Percentiles rank a stretch among this genome's conserved stretches.
These are phyloP conservation scores for Carassius gibelio DNA, from an alignment of 2,113 vertebrate species.

Conservation along the genomic window DNA sequence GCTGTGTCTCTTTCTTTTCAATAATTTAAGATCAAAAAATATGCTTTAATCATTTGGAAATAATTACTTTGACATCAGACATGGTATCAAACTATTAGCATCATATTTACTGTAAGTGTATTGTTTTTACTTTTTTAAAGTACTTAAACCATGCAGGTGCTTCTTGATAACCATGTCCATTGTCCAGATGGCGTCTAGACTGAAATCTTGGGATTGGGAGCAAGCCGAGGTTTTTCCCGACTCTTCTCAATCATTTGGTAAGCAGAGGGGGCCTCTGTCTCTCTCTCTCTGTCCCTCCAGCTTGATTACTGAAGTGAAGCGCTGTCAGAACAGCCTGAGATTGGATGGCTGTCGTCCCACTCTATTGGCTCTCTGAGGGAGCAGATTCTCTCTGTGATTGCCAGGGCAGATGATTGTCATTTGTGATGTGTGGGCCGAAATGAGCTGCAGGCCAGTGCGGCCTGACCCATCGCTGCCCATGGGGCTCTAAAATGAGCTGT, in stretches of 20 bases:
- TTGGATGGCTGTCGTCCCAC: conserved; percentile 41
- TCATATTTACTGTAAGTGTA: neutral
- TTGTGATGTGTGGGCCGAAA: conserved; percentile 46
- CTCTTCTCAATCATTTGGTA: conserved; percentile 49
- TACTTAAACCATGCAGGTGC: conserved; percentile 23
- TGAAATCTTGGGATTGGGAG: conserved; percentile 51
- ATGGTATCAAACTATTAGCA: neutral
- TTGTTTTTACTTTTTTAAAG: neutral
- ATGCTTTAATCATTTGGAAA: neutral
- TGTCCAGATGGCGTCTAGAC: conserved; percentile 71
- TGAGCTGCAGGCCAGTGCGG: conserved; percentile 18
- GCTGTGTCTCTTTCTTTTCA: neutral
- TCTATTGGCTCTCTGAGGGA: conserved; percentile 38
- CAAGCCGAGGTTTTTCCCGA: conserved; percentile 23
- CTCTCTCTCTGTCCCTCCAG: conserved; percentile 1
- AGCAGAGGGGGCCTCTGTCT: conserved; percentile 10
- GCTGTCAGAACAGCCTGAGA: conserved; percentile 44
- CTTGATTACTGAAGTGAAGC: conserved; percentile 56
- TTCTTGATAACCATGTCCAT: conserved; percentile 51
- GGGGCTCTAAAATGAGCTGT: conserved; percentile 53
- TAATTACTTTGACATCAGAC: neutral
- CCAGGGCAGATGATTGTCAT: conserved; percentile 56
- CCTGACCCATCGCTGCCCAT: conserved; percentile 47
- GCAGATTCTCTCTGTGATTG: conserved; percentile 50
- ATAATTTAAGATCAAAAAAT: neutral